phyloP scores from a whole-genome alignment of 2,888 invertebrate genomes.

The Conchocele bisecta region DNA sequence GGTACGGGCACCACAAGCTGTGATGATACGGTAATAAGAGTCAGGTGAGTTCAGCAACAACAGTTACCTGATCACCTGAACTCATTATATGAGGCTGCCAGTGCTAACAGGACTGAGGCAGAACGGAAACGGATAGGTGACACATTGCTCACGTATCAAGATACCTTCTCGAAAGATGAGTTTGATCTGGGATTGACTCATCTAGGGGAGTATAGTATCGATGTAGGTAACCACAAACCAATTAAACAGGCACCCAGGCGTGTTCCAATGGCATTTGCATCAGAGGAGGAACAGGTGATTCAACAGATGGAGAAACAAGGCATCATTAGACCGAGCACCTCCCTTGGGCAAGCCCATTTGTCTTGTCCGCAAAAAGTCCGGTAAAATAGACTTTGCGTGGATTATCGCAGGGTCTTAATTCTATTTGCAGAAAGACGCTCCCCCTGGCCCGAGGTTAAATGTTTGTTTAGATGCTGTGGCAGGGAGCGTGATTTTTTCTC shows the following conservation, averaged over 20 bases:
- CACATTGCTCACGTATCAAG: slow-evolving; percentile 7
- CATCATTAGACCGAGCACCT: slow-evolving; percentile 22
- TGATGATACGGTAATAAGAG: too few species aligned
- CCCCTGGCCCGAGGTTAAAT: slow-evolving; percentile 36
- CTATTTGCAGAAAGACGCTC: too few species aligned
- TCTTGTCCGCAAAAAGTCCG: slow-evolving; percentile 22
- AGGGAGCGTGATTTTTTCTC: slow-evolving; percentile 29
- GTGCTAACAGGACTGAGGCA: too few species aligned
- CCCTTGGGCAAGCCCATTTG: slow-evolving; percentile 36
- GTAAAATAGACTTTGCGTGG: slow-evolving; percentile 16
- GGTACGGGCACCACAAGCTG: too few species aligned
- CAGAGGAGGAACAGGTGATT: slow-evolving; percentile 35
- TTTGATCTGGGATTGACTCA: slow-evolving; percentile 35
- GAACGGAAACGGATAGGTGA: slow-evolving; percentile 11
- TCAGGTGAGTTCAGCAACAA: too few species aligned
- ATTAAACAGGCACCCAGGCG: slow-evolving; percentile 27
- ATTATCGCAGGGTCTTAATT: too few species aligned
- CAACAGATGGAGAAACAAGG: slow-evolving; percentile 32
- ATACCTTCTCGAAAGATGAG: slow-evolving; percentile 29
- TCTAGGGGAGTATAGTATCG: slow-evolving; percentile 32
- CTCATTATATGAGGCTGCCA: too few species aligned
- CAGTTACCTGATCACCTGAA: too few species aligned
- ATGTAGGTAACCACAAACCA: slow-evolving; percentile 21
- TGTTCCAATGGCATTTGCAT: slow-evolving; percentile 36
- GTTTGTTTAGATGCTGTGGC: slow-evolving; percentile 26